Conservation (phyloP, 2,888 invertebrate genomes). For the Leptopterna dolabrata region DNA sequence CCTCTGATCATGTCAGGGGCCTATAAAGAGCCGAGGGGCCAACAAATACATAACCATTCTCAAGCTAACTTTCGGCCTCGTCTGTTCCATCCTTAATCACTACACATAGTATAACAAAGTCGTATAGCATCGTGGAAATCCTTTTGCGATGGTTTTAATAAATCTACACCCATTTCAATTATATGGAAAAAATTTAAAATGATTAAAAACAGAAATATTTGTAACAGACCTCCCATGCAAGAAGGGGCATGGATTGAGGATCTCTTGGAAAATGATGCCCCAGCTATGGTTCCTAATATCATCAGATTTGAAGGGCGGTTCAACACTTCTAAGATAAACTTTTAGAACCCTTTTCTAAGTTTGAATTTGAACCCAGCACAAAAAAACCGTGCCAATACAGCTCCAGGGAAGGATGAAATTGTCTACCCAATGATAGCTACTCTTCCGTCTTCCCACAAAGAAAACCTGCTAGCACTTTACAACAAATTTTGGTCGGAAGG, state of each 20-base stretch:
- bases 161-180: neutral
- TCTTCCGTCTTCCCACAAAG: neutral
- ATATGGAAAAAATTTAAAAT: neutral
- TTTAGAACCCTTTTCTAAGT: neutral
- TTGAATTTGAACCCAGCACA: neutral
- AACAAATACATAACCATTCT: too few relatives aligned
- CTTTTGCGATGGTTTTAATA: too few relatives aligned
- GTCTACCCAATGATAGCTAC: neutral
- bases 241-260: neutral
- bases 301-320: neutral
- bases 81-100: too few relatives aligned
- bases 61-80: too few relatives aligned
- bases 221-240: neutral
- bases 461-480: neutral
- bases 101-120: neutral
- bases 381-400: neutral
- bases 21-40: too few relatives aligned
- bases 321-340: neutral
- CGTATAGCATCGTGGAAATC: neutral
- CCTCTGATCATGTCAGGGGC: too few relatives aligned
- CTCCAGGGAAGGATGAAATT: neutral
- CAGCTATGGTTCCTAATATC: neutral
- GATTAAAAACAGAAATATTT: neutral
- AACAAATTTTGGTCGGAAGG: neutral
- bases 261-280: neutral